Base-by-base conservation (phyloP, 2,113 vertebrate genomes). In the Plestiodon gilberti region DNA sequence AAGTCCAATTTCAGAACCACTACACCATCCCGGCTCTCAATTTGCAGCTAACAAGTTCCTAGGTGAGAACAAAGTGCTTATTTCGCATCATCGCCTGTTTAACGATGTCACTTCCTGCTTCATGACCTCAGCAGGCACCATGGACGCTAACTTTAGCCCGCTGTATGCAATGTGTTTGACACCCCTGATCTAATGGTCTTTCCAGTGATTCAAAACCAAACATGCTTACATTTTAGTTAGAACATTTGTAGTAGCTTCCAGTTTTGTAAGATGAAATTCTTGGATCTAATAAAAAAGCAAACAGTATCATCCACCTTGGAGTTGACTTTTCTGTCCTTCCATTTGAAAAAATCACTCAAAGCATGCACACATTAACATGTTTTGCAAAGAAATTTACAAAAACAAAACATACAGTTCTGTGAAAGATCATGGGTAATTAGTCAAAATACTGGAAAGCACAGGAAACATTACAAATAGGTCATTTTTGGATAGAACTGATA, bases 181-280 rank as follows among this genome's bases (percentile, higher is more conserved):
- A 48, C 43, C 43, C 43, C 40, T 38, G 33, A 13, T 67, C 28
- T 81, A 67, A 38, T 23, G 23, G 20, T 69, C 33, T 18, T 71
- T 65, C 52, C 40, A 15, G 1, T 4, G 7, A 11, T 25, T 65
- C 22, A 80, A 28, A 86, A 11, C 0, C 6, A 30, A 81, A 65
- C 43, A 85, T 74, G 75, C 92, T 87, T 94, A 95, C 95, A 90
- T 84, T 67, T 79, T 92, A 75, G 17, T 90, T 23, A 73, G 81
- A 73, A 84, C 1, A 76, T 77, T 85, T 85, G 67, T 30, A 8
- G 0, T 59, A 87, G 87, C 13, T n/a, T 69, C 90, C 67, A 48
- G 69, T 11, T 90, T 84, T n/a, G 78, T 74, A 87, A 77, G 70
- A 75, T 0, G 13, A 18, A 80, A 14, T 85, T 92, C 91, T 85